phyloP scores from a whole-genome alignment of 2,888 invertebrate genomes.

The Melinaea marsaeus region DNA sequence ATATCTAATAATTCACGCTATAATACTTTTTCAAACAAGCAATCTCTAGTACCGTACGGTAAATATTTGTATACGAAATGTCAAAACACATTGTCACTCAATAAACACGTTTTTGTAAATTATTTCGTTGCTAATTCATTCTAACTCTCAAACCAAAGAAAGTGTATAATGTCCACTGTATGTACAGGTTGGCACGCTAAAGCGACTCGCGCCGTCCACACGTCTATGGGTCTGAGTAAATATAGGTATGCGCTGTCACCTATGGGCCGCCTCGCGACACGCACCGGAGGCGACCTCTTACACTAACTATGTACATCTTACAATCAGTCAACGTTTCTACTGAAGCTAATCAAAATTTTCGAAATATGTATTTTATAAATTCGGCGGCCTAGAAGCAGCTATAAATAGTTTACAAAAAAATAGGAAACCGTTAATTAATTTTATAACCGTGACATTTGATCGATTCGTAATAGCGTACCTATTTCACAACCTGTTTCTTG shows the following conservation, averaged over 20 bases:
- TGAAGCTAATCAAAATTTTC: slow-evolving; percentile 38
- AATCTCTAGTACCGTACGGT: not conserved
- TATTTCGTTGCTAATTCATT: slow-evolving; percentile 5
- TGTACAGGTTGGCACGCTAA: slow-evolving; percentile 67
- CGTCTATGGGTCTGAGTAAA: slow-evolving; percentile 73
- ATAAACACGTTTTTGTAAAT: slow-evolving; percentile 5
- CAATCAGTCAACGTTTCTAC: slow-evolving; percentile 74
- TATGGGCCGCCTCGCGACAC: slow-evolving; percentile 64
- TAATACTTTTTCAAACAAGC: not conserved
- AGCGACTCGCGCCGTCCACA: slow-evolving; percentile 61
- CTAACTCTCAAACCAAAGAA: slow-evolving; percentile 44
- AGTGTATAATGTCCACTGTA: slow-evolving; percentile 36
- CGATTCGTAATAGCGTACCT: slow-evolving; percentile 45
- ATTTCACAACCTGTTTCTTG: slow-evolving; percentile 71
- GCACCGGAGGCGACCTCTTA: slow-evolving; percentile 69
- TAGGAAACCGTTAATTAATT: slow-evolving; percentile 37
- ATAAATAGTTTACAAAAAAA: slow-evolving; percentile 46
- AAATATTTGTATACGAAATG: not conserved
- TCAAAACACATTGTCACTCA: slow-evolving; percentile 1
- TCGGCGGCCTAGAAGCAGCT: slow-evolving; percentile 70
- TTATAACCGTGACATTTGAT: slow-evolving; percentile 40
- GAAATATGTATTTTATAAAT: slow-evolving; percentile 52
- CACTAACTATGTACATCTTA: slow-evolving; percentile 73
- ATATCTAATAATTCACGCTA: not conserved
- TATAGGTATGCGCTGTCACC: slow-evolving; percentile 74